phyloP scores from a whole-genome alignment of 2,888 invertebrate genomes.

The Eupeodes luniger region DNA sequence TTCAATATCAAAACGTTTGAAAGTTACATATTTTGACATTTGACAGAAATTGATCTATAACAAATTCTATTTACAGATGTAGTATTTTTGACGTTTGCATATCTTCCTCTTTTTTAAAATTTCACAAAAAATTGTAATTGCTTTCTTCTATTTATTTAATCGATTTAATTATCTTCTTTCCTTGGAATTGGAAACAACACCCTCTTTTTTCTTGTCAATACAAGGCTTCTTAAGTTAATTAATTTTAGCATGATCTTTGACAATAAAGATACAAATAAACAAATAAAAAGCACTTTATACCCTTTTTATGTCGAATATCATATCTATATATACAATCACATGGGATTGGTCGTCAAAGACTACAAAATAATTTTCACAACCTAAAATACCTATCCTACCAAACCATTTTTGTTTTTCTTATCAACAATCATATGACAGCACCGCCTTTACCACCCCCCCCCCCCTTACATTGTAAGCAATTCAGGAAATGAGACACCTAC shows the following conservation, averaged over 20 bases:
- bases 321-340: neutral
- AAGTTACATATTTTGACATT: too few relatives aligned
- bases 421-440: neutral
- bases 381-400: neutral
- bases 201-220: neutral
- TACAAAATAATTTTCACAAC: neutral
- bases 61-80: too few relatives aligned
- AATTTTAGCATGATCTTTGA: neutral
- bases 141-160: too few relatives aligned
- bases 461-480: neutral
- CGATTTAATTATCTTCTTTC: too few relatives aligned
- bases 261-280: neutral
- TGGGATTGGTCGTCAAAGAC: neutral
- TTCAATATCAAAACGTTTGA: too few relatives aligned
- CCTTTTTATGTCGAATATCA: neutral
- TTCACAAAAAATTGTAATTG: too few relatives aligned
- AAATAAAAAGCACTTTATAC: neutral
- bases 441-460: neutral
- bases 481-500: conserved; percentile 27
- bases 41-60: too few relatives aligned
- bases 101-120: too few relatives aligned
- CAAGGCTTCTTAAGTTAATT: neutral
- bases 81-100: too few relatives aligned
- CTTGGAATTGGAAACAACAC: too few relatives aligned
- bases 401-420: neutral